Evolutionary conservation across 1,140 invertebrate genomes (phyloP), one percentile per base, ranked within the genome.

Genomic region (Dendrolimus kikuchii): DNA sequence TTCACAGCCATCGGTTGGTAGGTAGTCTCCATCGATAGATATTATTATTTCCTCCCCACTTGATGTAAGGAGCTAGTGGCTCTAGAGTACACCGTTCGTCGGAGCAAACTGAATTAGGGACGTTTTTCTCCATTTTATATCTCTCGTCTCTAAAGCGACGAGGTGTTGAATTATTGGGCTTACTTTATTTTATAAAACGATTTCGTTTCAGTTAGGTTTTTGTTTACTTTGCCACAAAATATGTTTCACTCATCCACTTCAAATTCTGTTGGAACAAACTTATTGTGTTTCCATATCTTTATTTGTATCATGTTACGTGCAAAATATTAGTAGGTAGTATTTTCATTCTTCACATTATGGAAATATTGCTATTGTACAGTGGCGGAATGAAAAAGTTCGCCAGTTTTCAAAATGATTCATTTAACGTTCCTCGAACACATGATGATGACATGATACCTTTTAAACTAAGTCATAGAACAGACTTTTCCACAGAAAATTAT

Each of bases 171-270:
- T 77, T 77, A 77, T 77, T 72, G 71, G 69, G 69, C 56, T 71
- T 72, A 75, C 70, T 78, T 78, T 77, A 78, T 75, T 75, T 77
- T 81, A 77, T 77, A 78, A 75, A 78, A 74, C 67, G 74, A 81
- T 74, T 76, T 71, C 65, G 57, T 64, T 57, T 66, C 54, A 46
- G 62, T 61, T 64, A 71, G 64, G 68, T 74, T 81, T 77, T 64
- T 75, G 63, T 77, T 77, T 76, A 74, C 69, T 74, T 74, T 78
- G 54, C 54, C 69, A 62, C 66, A 66, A 75, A 69, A 62, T 61
- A 64, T 55, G 66, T 69, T 66, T 63, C 63, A 49, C 45, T 41
- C 60, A 23, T 10, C 49, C 36, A 7, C 49, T 41, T 41, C 38
- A 36, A 23, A 10, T 5, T 50, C 40, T 50, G 42, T 49, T 39